phyloP scores from a whole-genome alignment of 1,140 invertebrate species.

The Mesaphorura yosii region DNA sequence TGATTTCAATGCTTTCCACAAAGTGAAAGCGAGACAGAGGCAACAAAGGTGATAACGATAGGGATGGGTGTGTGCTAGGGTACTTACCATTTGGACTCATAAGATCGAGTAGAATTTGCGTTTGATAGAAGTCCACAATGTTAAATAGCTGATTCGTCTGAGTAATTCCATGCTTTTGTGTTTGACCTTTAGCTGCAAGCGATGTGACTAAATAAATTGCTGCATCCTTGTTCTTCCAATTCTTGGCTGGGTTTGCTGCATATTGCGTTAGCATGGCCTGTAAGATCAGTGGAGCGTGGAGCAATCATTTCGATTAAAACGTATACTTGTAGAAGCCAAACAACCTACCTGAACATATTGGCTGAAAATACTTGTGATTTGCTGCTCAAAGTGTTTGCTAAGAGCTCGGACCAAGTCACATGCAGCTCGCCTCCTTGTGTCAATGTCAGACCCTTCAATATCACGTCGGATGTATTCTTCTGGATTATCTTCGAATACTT shows the following conservation, averaged over 20 bases:
- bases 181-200: constrained; percentile 78
- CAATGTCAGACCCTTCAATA: constrained; percentile 96
- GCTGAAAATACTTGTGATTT: constrained; percentile 85
- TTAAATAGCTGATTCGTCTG: constrained; percentile 79
- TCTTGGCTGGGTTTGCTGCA: constrained; percentile 53
- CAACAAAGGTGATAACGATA: background rate
- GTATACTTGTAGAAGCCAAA: constrained; percentile 1
- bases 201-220: constrained; percentile 93
- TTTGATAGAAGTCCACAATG: constrained; percentile 74
- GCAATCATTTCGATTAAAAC: background rate
- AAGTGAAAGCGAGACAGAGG: background rate
- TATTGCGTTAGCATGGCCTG: constrained; percentile 72
- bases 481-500: constrained; percentile 93
- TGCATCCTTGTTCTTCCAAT: constrained; percentile 91
- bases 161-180: constrained; percentile 80
- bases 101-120: constrained; percentile 76
- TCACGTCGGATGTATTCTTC: constrained; percentile 95
- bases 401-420: constrained; percentile 90
- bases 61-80: background rate
- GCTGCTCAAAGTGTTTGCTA: constrained; percentile 74
- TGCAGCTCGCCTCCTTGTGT: constrained; percentile 84
- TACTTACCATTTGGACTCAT: constrained; percentile 54
- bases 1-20: background rate
- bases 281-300: constrained; percentile 21
- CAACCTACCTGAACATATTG: constrained; percentile 63